Percentiles rank a stretch among this genome's conserved stretches.
These are phyloP conservation scores for Aramus guarauna DNA, from an alignment of 2,113 vertebrate genomes.

Conservation along the genomic window DNA sequence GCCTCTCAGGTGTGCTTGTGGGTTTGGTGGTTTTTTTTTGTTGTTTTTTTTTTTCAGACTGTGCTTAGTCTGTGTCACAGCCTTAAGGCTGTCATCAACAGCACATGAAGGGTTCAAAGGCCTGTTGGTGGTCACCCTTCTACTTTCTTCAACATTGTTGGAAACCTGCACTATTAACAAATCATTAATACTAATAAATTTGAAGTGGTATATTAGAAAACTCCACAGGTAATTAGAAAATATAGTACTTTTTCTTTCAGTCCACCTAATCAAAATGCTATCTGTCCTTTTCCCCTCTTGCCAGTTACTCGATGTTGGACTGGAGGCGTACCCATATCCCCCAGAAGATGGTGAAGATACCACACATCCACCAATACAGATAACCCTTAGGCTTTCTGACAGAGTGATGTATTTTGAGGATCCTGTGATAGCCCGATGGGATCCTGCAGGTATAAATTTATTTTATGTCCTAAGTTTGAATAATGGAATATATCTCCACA, in stretches of 20 bases:
- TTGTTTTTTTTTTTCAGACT: neutral
- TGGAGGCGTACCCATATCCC: conserved; percentile 75
- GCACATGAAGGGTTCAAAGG: neutral
- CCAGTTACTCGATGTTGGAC: conserved; percentile 75
- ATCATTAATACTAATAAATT: neutral
- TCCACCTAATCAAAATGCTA: neutral
- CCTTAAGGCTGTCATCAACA: neutral
- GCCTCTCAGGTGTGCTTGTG: neutral
- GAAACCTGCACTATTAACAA: neutral
- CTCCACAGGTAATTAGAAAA: no score
- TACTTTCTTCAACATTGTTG: accelerated
- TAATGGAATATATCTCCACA: no score
- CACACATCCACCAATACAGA: conserved; percentile 52
- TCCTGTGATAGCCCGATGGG: conserved; percentile 85
- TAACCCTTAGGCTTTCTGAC: conserved; percentile 73
- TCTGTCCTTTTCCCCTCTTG: neutral
- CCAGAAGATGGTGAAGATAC: conserved; percentile 50
- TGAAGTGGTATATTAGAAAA: neutral
- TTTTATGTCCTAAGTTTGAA: neutral
- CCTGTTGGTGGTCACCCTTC: accelerated
- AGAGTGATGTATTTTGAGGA: conserved; percentile 77
- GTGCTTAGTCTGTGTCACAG: neutral
- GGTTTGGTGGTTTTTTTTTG: neutral
- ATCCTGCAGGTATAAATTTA: conserved; percentile 72
- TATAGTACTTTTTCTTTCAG: no score